These are phyloP conservation scores for Phenganax subtilis DNA, from an alignment of 92 coral and sea anemone genomes.

Conservation along the genomic window DNA sequence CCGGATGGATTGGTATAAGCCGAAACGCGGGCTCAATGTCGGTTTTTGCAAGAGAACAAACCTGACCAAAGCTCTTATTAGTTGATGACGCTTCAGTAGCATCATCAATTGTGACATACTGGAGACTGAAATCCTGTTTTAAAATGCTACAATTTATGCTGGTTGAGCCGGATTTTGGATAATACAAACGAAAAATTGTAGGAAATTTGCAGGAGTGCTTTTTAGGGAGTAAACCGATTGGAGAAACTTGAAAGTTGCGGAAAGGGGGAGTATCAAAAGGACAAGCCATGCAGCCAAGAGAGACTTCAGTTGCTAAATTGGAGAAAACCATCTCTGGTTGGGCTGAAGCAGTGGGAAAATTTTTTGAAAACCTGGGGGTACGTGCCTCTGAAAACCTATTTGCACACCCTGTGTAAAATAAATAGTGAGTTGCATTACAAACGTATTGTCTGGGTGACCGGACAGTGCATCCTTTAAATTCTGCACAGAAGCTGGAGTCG, in stretches of 20 bases:
- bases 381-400: slow-evolving; percentile 38
- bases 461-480: slow-evolving; percentile 13
- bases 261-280: slow-evolving; percentile 16
- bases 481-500: slow-evolving; percentile 42
- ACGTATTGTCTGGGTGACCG: slow-evolving; percentile 29
- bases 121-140: slow-evolving; percentile 12
- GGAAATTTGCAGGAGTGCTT: slow-evolving; percentile 53
- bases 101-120: no score
- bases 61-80: no score
- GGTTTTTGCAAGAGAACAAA: no score
- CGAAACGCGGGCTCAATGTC: no score
- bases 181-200: slow-evolving; percentile 56
- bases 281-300: slow-evolving; percentile 32
- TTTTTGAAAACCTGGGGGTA: slow-evolving; percentile 35
- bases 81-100: no score
- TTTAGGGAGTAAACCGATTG: slow-evolving; percentile 63
- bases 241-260: slow-evolving; percentile 40
- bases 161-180: slow-evolving; percentile 46
- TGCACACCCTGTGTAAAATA: slow-evolving; percentile 20
- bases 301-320: slow-evolving; percentile 34
- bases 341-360: slow-evolving; percentile 36
- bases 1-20: no score
- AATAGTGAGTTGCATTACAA: slow-evolving; percentile 11
- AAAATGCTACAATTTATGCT: slow-evolving; percentile 48
- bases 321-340: slow-evolving; percentile 26